Percentiles rank a stretch among this genome's conserved stretches.
Evolutionary conservation across 2,888 invertebrate species (phyloP).

Genomic region (Odontocolon sp.): DNA sequence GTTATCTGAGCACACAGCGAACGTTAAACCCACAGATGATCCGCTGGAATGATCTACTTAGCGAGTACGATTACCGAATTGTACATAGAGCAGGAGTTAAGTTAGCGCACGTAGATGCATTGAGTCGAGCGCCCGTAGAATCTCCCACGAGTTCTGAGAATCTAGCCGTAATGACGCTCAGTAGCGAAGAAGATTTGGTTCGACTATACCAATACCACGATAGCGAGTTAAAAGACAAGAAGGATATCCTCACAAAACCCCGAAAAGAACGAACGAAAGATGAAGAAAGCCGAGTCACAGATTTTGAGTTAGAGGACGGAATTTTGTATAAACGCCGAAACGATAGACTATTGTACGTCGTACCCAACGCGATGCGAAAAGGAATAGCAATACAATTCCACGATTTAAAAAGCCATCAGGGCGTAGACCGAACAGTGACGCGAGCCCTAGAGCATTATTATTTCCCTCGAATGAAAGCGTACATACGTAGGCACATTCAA

Average conservation of each 20-base stretch:
- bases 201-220: neutral
- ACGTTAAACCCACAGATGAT: constrained; percentile 19
- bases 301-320: neutral
- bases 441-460: neutral
- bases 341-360: constrained; percentile 28
- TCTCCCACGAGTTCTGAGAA: neutral
- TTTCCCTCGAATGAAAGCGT: constrained; percentile 1
- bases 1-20: constrained; percentile 12
- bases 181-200: neutral
- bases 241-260: neutral
- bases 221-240: neutral
- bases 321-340: neutral
- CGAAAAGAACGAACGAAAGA: neutral
- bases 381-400: constrained; percentile 32
- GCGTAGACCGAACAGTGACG: neutral
- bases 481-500: constrained; percentile 8
- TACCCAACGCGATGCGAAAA: too few relatives aligned
- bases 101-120: constrained; percentile 60
- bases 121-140: constrained; percentile 55
- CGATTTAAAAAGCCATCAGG: too few relatives aligned
- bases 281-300: neutral
- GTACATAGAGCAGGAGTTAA: constrained; percentile 56
- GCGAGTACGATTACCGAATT: constrained; percentile 51
- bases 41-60: constrained; percentile 10
- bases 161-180: neutral